phyloP scores from a whole-genome alignment of 1,140 invertebrate species.

The Leptinotarsa lineolata region DNA sequence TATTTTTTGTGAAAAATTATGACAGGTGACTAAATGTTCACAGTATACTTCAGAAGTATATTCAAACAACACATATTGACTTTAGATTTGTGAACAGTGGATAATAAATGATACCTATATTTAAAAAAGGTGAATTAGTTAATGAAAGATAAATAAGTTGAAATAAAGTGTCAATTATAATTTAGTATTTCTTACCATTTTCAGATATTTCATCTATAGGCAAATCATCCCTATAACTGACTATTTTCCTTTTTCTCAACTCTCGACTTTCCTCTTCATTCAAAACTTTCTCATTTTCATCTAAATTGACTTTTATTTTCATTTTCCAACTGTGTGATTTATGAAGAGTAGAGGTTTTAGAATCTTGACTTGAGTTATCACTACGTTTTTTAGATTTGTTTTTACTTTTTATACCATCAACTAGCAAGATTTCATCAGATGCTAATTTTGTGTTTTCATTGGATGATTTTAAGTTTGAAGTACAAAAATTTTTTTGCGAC shows the following conservation, averaged over 20 bases:
- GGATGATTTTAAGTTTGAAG: too few species aligned
- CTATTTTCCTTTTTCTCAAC: not conserved
- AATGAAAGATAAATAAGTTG: too few species aligned
- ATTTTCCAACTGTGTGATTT: constrained; percentile 16
- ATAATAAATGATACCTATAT: too few species aligned
- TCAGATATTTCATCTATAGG: not conserved
- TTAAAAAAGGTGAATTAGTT: too few species aligned
- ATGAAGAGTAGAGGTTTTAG: not conserved
- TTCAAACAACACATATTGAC: not conserved
- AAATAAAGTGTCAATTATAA: too few species aligned
- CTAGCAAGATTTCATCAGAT: not conserved
- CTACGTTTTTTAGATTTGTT: not conserved
- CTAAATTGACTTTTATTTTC: constrained; percentile 21
- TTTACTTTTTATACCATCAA: not conserved
- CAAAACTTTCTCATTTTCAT: not conserved
- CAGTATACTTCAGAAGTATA: too few species aligned
- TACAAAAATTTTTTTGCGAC: too few species aligned
- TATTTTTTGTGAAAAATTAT: too few species aligned
- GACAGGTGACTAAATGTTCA: too few species aligned
- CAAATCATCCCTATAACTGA: not conserved
- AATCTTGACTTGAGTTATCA: constrained; percentile 3
- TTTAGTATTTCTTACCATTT: not conserved
- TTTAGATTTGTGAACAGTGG: too few species aligned
- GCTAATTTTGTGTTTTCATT: not conserved
- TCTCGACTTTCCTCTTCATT: not conserved